These are phyloP conservation scores for Bombus affinis DNA, from an alignment of 1,140 invertebrate genomes.

Conservation along the genomic window DNA sequence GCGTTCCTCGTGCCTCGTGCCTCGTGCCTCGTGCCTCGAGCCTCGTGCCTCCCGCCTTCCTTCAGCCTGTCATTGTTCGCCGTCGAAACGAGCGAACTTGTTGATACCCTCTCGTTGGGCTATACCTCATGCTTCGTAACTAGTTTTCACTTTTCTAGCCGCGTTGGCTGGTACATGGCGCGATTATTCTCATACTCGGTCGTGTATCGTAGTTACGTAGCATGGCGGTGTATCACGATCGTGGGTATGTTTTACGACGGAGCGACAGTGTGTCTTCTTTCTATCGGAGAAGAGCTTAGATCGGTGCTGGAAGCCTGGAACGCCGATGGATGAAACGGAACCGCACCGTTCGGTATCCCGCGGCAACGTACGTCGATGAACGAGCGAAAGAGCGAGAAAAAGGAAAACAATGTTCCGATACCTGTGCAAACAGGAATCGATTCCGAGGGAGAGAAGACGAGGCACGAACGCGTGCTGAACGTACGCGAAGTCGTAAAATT, in stretches of 20 bases:
- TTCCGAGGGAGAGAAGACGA: not conserved
- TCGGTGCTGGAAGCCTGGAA: constrained; percentile 14
- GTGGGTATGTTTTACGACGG: constrained; percentile 35
- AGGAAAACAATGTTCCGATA: not conserved
- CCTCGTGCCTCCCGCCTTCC: not conserved
- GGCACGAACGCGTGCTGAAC: no score
- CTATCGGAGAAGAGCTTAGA: constrained; percentile 16
- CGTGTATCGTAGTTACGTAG: constrained; percentile 45
- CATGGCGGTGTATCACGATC: constrained; percentile 37
- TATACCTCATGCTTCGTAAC: not conserved
- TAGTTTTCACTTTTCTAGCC: constrained; percentile 1
- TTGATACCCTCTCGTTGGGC: not conserved
- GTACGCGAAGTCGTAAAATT: constrained; percentile 26
- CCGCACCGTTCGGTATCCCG: constrained; percentile 25
- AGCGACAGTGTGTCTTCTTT: not conserved
- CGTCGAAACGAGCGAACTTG: constrained; percentile 24
- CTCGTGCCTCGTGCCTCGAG: not conserved
- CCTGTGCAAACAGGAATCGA: constrained; percentile 35
- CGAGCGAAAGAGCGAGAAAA: not conserved
- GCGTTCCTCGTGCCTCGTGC: not conserved
- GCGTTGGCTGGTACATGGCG: not conserved
- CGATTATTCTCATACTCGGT: constrained; percentile 25
- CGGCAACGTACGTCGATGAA: constrained; percentile 8
- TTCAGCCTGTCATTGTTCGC: constrained; percentile 2
- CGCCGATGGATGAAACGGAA: not conserved